Evolutionary conservation across 1,140 invertebrate genomes (phyloP).

Genomic region (Paralvinella palmiformis): DNA sequence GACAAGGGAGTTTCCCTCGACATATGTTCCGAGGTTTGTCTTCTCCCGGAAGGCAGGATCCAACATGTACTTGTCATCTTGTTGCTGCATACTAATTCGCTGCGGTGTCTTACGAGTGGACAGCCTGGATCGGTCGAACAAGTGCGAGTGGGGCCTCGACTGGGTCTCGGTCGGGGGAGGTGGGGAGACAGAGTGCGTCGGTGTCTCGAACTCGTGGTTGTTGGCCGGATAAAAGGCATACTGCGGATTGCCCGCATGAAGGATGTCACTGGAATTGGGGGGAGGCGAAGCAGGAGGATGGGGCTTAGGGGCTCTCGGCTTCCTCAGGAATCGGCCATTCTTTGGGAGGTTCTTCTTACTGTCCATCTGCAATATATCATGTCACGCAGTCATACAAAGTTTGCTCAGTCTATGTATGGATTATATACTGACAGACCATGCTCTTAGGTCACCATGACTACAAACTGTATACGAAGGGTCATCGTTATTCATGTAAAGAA

Average conservation of each 20-base stretch:
- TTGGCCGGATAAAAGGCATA: neutral
- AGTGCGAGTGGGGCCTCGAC: neutral
- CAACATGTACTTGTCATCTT: slow-evolving; percentile 22
- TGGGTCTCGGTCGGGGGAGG: neutral
- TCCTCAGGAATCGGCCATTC: neutral
- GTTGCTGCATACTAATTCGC: neutral
- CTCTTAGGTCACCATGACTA: neutral
- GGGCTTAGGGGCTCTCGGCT: neutral
- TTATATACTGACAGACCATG: neutral
- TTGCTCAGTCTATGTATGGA: neutral
- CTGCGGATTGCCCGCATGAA: neutral
- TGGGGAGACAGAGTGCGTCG: neutral
- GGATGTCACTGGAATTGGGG: slow-evolving; percentile 1
- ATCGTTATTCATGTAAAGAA: neutral
- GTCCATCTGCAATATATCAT: too few species aligned
- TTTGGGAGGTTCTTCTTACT: too few species aligned
- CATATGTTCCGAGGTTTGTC: slow-evolving; percentile 37
- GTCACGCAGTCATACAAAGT: neutral
- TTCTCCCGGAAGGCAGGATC: slow-evolving; percentile 37
- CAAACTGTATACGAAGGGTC: neutral
- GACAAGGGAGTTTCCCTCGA: slow-evolving; percentile 38
- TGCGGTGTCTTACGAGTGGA: neutral
- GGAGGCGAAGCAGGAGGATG: neutral
- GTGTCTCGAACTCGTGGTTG: neutral
- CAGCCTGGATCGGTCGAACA: neutral